Evolutionary conservation across 2,113 vertebrate genomes (phyloP).

Genomic region (Plecturocebus donacophilus): DNA sequence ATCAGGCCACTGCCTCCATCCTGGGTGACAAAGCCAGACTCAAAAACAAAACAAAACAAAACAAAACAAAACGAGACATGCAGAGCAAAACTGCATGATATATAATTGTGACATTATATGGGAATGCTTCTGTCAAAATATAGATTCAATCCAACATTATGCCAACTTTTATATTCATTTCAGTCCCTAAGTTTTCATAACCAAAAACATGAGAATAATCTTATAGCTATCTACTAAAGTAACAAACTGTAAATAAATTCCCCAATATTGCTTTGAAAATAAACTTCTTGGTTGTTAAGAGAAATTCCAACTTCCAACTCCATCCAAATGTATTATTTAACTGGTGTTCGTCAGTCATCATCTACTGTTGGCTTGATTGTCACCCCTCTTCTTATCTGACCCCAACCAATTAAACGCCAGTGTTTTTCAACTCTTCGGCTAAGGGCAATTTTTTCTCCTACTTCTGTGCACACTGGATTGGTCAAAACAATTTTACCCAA

Average conservation of each 20-base stretch:
- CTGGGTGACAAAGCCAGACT: no score
- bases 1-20: no score
- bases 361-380: conserved; percentile 99
- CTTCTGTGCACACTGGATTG: conserved; percentile 99
- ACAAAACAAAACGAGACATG: no score
- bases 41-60: no score
- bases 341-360: conserved; percentile 91
- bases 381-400: conserved; percentile 98
- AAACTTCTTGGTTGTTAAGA: conserved; percentile 63
- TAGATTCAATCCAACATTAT: conserved; percentile 75
- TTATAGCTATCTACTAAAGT: conserved; percentile 71
- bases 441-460: conserved; percentile 98
- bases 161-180: conserved; percentile 80
- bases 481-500: conserved; percentile 98
- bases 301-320: conserved; percentile 76
- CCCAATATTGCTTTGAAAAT: conserved; percentile 77
- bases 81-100: conserved; percentile 22
- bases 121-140: conserved; percentile 78
- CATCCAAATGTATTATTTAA: conserved; percentile 73
- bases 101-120: conserved; percentile 85
- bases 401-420: conserved; percentile 99
- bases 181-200: conserved; percentile 79
- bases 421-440: conserved; percentile 99
- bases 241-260: conserved; percentile 76
- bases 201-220: conserved; percentile 70